Base-by-base conservation (phyloP, 2,888 invertebrate species). In the Petrophora chlorosata region DNA sequence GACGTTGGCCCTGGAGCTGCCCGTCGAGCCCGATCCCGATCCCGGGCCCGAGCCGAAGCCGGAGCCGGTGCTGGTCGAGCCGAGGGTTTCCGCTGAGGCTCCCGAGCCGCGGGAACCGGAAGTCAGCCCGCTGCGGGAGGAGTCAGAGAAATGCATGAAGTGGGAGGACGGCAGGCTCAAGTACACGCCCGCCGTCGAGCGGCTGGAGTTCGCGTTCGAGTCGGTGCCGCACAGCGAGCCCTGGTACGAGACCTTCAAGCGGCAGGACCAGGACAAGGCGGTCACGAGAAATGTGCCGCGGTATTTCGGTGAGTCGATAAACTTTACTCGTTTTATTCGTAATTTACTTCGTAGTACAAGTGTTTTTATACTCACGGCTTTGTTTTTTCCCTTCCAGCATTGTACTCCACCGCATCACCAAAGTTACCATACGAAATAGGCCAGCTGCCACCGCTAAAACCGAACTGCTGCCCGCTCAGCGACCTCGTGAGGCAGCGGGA, bases 401-500 rank as follows among this genome's bases (percentile, higher is more conserved):
- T 92, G 53, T 91, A 91, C 61, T 86, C 91, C 57, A 92, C 91
- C 61, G 92, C 92, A 65, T 92, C 93, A 9, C 93, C 94, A 68
- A 88, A 94, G 61, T 81, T 96, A 69, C 96, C 96, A 0, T 96
- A 95, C 68, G 95, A 96, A 76, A 92, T 95, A 67, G 94, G 93
- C 0, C 91, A 91, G 58, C 82, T 94, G 65, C 92, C 93, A 43
- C 92, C 93, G 15, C 74, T 92, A 33, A 91, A 93, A 66, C 91
- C 92, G 35, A 91, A 90, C 76, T 85, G 90, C 50, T 92, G 91
- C 69, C 76, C 76, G 44, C 85, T 88, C 43, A 89, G 85, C 46
- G 92, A 86, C 72, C 77, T 89, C 46, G 86, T 79, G 39, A 89
- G 76, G 46, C 89, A 76, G 62, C 73, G 83, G 15, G 88, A 88